A percentile compares a stretch with the other conserved stretches of the same genome.
Conservation (phyloP, 1,140 invertebrate genomes). For the Drosophila teissieri region DNA sequence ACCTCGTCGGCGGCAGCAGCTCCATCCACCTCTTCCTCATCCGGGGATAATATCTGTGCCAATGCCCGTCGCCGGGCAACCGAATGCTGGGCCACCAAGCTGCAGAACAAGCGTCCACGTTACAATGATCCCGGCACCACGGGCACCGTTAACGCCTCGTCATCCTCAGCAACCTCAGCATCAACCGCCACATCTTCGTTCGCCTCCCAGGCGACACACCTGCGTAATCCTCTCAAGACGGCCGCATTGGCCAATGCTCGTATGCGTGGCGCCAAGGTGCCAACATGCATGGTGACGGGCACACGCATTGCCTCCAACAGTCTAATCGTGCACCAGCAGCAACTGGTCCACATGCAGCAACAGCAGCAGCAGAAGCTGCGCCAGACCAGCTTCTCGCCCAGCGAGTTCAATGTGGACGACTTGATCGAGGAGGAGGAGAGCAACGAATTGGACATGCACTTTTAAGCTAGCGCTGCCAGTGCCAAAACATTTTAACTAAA, state of each 20-base stretch:
- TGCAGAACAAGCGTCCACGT: slow-evolving; percentile 70
- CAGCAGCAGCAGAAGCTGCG: slow-evolving; percentile 1
- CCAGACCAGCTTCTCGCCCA: slow-evolving; percentile 42
- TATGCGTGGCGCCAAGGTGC: not conserved
- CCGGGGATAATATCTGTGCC: slow-evolving; percentile 66
- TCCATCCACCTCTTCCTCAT: slow-evolving; percentile 3
- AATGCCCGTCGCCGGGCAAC: slow-evolving; percentile 73
- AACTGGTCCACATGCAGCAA: not conserved
- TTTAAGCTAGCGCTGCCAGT: slow-evolving; percentile 55
- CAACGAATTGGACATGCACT: slow-evolving; percentile 40
- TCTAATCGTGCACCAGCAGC: not conserved
- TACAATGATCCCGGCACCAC: slow-evolving; percentile 59
- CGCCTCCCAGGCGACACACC: slow-evolving; percentile 1
- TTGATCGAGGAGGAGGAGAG: slow-evolving; percentile 62
- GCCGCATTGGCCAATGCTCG: slow-evolving; percentile 26
- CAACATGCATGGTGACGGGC: slow-evolving; percentile 11
- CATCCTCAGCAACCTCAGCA: not conserved
- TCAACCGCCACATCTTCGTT: not conserved
- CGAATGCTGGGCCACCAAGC: slow-evolving; percentile 70
- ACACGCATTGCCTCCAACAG: slow-evolving; percentile 1
- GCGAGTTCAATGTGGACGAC: slow-evolving; percentile 65
- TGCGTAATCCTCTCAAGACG: slow-evolving; percentile 33
- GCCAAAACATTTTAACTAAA: slow-evolving; percentile 38
- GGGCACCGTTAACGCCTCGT: not conserved
- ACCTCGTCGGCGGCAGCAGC: slow-evolving; percentile 1